A percentile compares a stretch with the other conserved stretches of the same genome.
Evolutionary conservation across 2,888 invertebrate genomes (phyloP).

Genomic region (Rhingia rostrata): DNA sequence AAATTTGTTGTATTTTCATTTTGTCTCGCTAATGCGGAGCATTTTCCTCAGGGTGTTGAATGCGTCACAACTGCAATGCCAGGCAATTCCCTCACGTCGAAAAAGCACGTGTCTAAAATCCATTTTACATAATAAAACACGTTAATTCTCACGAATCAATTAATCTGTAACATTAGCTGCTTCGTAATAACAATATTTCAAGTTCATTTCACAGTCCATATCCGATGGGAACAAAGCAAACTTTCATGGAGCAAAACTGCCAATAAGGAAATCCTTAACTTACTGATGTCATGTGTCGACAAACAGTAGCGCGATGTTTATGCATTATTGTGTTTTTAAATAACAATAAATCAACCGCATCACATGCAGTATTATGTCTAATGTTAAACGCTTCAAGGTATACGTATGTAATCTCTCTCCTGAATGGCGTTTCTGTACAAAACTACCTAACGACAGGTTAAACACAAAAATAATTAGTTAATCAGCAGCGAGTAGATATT

Average conservation of each 20-base stretch:
- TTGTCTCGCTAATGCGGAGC: too few relatives aligned
- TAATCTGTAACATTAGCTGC: not conserved
- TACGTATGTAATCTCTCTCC: not conserved
- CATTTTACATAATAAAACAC: constrained; percentile 24
- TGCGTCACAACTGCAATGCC: not conserved
- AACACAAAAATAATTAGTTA: constrained; percentile 9
- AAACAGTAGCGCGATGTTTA: constrained; percentile 2
- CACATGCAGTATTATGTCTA: constrained; percentile 1
- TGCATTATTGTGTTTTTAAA: not conserved
- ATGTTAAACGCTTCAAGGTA: constrained; percentile 13
- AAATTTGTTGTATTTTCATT: too few relatives aligned
- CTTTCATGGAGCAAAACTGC: not conserved
- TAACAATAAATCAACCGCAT: constrained; percentile 20
- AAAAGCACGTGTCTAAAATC: constrained; percentile 20
- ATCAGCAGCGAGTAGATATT: not conserved
- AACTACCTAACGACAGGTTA: constrained; percentile 6
- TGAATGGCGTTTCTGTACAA: too few relatives aligned
- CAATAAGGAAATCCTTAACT: constrained; percentile 12
- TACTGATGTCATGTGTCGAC: not conserved
- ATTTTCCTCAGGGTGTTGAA: not conserved
- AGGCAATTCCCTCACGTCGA: not conserved
- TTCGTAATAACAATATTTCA: not conserved
- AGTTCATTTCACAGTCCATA: not conserved
- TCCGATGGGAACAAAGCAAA: constrained; percentile 4
- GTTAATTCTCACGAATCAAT: constrained; percentile 5